These are phyloP conservation scores for Mactromeris polynyma DNA, from an alignment of 2,888 invertebrate species.

Conservation along the genomic window DNA sequence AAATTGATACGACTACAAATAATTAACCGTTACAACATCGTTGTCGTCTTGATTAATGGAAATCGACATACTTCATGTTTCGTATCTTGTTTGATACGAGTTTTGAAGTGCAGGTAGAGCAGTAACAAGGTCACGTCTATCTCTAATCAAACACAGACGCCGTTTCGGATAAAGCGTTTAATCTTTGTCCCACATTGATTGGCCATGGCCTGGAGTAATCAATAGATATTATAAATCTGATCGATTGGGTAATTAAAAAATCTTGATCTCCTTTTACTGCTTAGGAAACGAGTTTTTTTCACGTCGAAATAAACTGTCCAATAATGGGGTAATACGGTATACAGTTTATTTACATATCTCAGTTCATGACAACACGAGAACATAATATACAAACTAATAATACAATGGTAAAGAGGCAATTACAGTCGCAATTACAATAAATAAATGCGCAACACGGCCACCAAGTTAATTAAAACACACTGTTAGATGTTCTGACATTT, in stretches of 20 bases:
- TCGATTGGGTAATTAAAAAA: background rate
- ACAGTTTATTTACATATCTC: too few relatives aligned
- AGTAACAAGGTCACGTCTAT: background rate
- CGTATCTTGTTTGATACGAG: conserved; percentile 1
- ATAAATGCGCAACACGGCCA: background rate
- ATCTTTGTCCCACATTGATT: background rate
- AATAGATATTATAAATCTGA: background rate
- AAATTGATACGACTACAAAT: too few relatives aligned
- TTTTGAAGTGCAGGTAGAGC: background rate
- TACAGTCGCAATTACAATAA: too few relatives aligned
- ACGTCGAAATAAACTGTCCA: too few relatives aligned
- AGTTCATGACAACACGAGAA: too few relatives aligned
- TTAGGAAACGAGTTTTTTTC: background rate
- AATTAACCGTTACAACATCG: background rate
- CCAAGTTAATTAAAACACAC: background rate
- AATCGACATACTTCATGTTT: background rate
- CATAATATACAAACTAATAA: too few relatives aligned
- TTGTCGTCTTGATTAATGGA: conserved; percentile 20
- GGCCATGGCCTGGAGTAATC: background rate
- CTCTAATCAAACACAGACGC: conserved; percentile 11
- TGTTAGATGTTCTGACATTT: background rate
- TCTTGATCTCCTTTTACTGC: background rate
- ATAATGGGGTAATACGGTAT: too few relatives aligned
- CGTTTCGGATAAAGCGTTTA: background rate
- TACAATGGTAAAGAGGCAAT: too few relatives aligned